A percentile compares a stretch with the other conserved stretches of the same genome.
Evolutionary conservation across 2,797 vertebrate species (phyloP).

Genomic region (Lithobates pipiens): DNA sequence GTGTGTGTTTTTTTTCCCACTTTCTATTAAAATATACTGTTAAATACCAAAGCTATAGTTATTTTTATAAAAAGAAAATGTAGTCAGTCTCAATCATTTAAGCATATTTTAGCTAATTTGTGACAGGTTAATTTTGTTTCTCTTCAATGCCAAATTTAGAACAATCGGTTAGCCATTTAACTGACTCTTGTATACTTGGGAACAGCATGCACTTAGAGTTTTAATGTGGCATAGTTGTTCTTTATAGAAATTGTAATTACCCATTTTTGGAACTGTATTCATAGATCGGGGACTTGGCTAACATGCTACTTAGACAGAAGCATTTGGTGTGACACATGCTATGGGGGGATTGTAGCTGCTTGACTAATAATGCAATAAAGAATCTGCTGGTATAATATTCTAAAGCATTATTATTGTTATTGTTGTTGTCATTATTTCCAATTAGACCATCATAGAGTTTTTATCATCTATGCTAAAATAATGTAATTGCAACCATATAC

Average conservation of each 20-base stretch:
- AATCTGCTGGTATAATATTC: conserved; percentile 14
- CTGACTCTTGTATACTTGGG: conserved; percentile 30
- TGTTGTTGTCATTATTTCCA: conserved; percentile 2
- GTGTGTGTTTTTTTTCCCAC: not conserved
- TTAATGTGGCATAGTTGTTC: conserved; percentile 47
- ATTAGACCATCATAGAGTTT: not conserved
- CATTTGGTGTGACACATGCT: conserved; percentile 52
- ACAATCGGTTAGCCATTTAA: conserved; percentile 23
- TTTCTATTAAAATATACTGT: not conserved
- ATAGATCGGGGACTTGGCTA: conserved; percentile 41
- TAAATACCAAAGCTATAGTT: not conserved
- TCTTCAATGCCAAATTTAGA: conserved; percentile 4
- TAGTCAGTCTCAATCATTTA: not conserved
- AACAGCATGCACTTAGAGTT: conserved; percentile 43
- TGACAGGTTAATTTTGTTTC: not conserved
- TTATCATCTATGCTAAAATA: not conserved
- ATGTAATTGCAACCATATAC: not conserved
- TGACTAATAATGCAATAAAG: conserved; percentile 49
- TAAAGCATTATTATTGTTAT: not conserved
- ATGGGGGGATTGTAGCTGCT: conserved; percentile 43
- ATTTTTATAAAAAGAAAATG: conserved; percentile 12
- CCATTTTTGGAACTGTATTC: conserved; percentile 37
- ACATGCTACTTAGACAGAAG: conserved; percentile 42
- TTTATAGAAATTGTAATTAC: conserved; percentile 46
- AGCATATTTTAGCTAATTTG: not conserved